phyloP scores from a whole-genome alignment of 2,888 invertebrate species.

The Caenorhabditis plicata region DNA sequence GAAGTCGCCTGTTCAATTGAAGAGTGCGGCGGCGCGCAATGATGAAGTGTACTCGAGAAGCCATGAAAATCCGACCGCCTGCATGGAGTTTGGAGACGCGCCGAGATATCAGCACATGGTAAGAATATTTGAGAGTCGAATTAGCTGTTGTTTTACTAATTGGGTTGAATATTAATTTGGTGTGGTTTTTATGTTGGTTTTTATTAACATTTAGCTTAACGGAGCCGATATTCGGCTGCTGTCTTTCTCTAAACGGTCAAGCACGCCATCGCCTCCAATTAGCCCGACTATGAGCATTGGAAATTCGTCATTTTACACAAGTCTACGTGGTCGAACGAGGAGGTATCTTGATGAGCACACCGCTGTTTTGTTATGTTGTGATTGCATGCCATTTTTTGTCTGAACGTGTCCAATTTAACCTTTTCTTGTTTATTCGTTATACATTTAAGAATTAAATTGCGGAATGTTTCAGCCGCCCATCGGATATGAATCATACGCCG shows the following conservation, averaged over 20 bases:
- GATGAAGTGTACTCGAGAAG: too few relatives aligned
- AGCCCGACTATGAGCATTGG: slow-evolving; percentile 3
- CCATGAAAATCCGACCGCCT: too few relatives aligned
- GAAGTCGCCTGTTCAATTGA: slow-evolving; percentile 24
- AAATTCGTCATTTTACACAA: slow-evolving; percentile 30
- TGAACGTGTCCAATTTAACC: not conserved
- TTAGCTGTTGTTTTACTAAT: slow-evolving; percentile 2
- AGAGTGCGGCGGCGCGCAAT: too few relatives aligned
- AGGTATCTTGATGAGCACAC: not conserved
- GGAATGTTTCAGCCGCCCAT: not conserved
- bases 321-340: slow-evolving; percentile 21
- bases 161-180: too few relatives aligned
- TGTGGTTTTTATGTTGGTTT: too few relatives aligned
- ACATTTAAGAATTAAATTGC: slow-evolving; percentile 1
- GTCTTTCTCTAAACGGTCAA: slow-evolving; percentile 11
- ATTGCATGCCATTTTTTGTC: not conserved
- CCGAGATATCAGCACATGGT: too few relatives aligned
- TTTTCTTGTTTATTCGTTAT: slow-evolving; percentile 1
- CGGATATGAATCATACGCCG: slow-evolving; percentile 19
- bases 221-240: slow-evolving; percentile 11
- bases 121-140: too few relatives aligned
- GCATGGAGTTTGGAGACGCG: too few relatives aligned
- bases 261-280: slow-evolving; percentile 4
- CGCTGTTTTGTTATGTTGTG: too few relatives aligned
- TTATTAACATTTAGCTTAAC: too few relatives aligned